Conservation (phyloP, 2,888 invertebrate species). For the Xiphydria camelus region DNA sequence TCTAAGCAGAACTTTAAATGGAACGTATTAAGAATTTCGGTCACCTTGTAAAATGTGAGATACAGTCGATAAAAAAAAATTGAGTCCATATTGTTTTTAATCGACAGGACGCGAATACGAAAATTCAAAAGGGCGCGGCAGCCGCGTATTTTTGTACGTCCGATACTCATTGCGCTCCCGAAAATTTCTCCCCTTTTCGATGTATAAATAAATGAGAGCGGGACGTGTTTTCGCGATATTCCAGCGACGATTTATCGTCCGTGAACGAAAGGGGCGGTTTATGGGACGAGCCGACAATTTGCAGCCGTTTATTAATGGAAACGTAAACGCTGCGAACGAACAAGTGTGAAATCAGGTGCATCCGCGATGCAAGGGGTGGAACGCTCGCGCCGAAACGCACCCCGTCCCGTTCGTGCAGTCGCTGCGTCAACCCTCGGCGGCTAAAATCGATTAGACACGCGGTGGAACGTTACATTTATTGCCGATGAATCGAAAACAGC, state of each 20-base stretch:
- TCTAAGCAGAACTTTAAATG: too few species aligned
- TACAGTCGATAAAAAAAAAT: too few species aligned
- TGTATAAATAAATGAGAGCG: too few species aligned
- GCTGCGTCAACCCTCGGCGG: slow-evolving; percentile 24
- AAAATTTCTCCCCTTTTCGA: too few species aligned
- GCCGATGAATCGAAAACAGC: slow-evolving; percentile 2
- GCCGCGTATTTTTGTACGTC: too few species aligned
- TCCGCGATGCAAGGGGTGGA: slow-evolving; percentile 45
- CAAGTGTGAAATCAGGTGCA: slow-evolving; percentile 57
- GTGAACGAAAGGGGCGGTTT: slow-evolving; percentile 27
- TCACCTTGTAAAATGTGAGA: too few species aligned
- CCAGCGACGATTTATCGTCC: not conserved
- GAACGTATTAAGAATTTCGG: too few species aligned
- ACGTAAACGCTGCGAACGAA: slow-evolving; percentile 44
- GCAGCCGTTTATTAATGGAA: slow-evolving; percentile 43
- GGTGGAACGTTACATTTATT: slow-evolving; percentile 16
- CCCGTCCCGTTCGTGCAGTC: slow-evolving; percentile 10
- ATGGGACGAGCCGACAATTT: slow-evolving; percentile 50
- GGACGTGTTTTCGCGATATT: not conserved
- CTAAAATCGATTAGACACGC: slow-evolving; percentile 52
- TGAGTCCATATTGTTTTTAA: too few species aligned
- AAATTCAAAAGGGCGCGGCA: too few species aligned
- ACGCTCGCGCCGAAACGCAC: slow-evolving; percentile 16
- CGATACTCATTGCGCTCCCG: too few species aligned
- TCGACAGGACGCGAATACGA: too few species aligned